phyloP scores from a whole-genome alignment of 2,113 vertebrate species.

The Sebastes schlegelii region DNA sequence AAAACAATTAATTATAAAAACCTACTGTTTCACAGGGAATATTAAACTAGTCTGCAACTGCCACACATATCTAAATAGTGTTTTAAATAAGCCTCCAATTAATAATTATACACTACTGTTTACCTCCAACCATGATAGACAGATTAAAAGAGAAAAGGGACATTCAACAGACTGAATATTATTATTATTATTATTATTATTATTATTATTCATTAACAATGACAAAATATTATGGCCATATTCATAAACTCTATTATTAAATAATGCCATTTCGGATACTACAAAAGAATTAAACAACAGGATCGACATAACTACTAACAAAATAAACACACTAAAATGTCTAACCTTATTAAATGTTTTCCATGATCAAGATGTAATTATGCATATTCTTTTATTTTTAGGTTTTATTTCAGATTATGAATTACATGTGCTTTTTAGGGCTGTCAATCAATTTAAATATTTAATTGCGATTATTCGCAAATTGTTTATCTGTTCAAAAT shows the following conservation, averaged over 20 bases:
- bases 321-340: not conserved
- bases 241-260: not conserved
- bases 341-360: not conserved
- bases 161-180: not conserved
- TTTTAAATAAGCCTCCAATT: not conserved
- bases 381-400: not conserved
- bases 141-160: not conserved
- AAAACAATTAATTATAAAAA: conserved; percentile 12
- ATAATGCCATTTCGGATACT: not conserved
- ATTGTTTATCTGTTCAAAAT: too few relatives aligned
- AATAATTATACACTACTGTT: not conserved
- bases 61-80: not conserved
- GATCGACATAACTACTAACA: not conserved
- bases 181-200: too few relatives aligned
- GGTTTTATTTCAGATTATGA: not conserved
- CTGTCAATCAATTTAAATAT: too few relatives aligned
- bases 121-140: not conserved
- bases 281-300: not conserved
- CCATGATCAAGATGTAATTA: not conserved
- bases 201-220: too few relatives aligned
- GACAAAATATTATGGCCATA: not conserved
- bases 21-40: not conserved
- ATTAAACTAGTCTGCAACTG: not conserved
- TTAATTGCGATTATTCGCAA: too few relatives aligned
- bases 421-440: not conserved